Percentiles rank a stretch among this genome's conserved stretches.
phyloP scores from a whole-genome alignment of 37 sponge, comb jelly and placozoan genomes.

The Cladorhizidae sp. region DNA sequence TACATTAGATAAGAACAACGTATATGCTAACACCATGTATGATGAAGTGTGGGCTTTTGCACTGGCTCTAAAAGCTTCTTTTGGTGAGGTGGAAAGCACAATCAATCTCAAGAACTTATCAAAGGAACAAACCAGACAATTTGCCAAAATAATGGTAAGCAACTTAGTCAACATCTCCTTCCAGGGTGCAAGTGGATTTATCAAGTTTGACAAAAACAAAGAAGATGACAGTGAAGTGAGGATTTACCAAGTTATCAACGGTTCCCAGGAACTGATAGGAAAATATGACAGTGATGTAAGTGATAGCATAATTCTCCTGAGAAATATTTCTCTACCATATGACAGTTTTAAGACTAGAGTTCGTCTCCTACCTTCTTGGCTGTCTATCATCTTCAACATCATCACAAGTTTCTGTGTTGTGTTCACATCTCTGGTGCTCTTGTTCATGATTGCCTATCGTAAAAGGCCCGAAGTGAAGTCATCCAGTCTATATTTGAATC shows the following conservation, averaged over 20 bases:
- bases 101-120: neutral
- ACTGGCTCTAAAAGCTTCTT: conserved; percentile 40
- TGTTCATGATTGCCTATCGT: conserved; percentile 12
- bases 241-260: conserved; percentile 16
- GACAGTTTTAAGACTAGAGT: conserved; percentile 22
- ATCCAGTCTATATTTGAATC: conserved; percentile 22
- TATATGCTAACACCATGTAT: conserved; percentile 29
- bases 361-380: conserved; percentile 9
- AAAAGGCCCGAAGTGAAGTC: conserved; percentile 40
- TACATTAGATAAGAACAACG: neutral
- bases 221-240: neutral
- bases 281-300: neutral
- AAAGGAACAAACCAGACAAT: neutral
- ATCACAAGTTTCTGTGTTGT: neutral
- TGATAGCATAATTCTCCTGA: neutral
- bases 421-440: neutral
- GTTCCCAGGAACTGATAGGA: neutral
- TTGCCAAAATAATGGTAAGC: neutral
- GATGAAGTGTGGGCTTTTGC: conserved; percentile 59
- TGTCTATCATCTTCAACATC: neutral
- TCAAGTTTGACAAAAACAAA: neutral
- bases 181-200: conserved; percentile 9
- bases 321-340: neutral
- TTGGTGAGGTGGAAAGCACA: neutral
- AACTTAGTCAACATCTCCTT: neutral